A percentile compares a stretch with the other conserved stretches of the same genome.
phyloP scores from a whole-genome alignment of 2,888 invertebrate species.

The Escarpia spicata region DNA sequence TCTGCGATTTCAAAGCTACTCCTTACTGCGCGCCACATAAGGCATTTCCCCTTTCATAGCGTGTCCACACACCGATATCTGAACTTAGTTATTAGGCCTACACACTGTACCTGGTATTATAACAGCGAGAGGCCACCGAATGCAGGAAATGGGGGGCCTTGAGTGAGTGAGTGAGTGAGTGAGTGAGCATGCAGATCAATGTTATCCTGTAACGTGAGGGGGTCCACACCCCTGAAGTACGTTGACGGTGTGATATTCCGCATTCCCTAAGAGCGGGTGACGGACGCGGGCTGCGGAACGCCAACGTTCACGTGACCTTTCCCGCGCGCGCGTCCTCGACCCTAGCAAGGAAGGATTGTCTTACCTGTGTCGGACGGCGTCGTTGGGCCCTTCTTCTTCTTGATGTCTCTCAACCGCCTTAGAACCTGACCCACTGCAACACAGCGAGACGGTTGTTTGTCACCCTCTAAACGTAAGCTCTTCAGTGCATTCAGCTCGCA shows the following conservation, averaged over 20 bases:
- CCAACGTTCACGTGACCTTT: slow-evolving; percentile 10
- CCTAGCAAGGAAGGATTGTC: neutral
- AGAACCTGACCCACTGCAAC: slow-evolving; percentile 7
- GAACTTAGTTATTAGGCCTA: too few relatives aligned
- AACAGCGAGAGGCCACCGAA: too few relatives aligned
- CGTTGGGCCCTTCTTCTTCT: neutral
- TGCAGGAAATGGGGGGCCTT: too few relatives aligned
- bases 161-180: too few relatives aligned
- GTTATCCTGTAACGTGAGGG: too few relatives aligned
- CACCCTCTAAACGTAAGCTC: neutral
- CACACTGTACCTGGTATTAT: too few relatives aligned
- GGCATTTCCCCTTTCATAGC: too few relatives aligned
- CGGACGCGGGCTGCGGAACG: neutral
- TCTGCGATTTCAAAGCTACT: too few relatives aligned
- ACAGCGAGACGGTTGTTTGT: neutral
- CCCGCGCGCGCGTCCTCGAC: neutral
- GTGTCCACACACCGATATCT: too few relatives aligned
- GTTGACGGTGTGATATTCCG: neutral
- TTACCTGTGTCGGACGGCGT: neutral
- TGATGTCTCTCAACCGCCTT: neutral
- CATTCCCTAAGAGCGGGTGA: neutral
- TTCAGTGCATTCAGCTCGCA: neutral
- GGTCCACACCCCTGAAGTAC: neutral
- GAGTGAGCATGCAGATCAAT: too few relatives aligned
- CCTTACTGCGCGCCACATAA: too few relatives aligned